Percentiles rank a stretch among this genome's conserved stretches.
Conservation (phyloP, 2,888 invertebrate species). For the Pimpla rufipes region DNA sequence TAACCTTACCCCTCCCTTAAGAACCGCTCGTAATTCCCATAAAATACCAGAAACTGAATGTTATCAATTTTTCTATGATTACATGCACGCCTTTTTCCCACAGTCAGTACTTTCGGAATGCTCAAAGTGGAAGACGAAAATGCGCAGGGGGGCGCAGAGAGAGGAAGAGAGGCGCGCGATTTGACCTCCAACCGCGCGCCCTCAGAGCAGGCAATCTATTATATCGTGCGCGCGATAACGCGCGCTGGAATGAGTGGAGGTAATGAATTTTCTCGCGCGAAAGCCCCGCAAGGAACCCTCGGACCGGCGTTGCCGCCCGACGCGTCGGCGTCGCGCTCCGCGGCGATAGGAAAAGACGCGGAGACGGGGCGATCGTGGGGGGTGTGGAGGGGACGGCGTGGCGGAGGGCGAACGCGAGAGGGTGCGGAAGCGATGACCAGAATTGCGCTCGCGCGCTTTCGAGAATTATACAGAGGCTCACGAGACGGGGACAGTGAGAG, state of each 20-base stretch:
- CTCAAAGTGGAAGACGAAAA: conserved; percentile 19
- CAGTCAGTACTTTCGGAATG: neutral
- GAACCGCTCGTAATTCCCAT: too few relatives aligned
- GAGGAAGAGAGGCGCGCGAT: conserved; percentile 53
- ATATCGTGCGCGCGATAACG: conserved; percentile 78
- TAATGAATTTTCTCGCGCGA: conserved; percentile 80
- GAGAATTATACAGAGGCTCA: conserved; percentile 69
- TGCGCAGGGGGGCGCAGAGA: neutral
- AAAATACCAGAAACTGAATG: too few relatives aligned
- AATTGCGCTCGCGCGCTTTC: conserved; percentile 63
- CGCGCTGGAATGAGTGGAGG: conserved; percentile 79
- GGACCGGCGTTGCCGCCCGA: conserved; percentile 61
- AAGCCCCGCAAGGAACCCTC: conserved; percentile 58
- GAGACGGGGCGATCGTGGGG: conserved; percentile 34
- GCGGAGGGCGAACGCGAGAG: conserved; percentile 63
- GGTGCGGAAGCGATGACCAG: conserved; percentile 74
- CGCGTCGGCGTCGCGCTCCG: conserved; percentile 56
- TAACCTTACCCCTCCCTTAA: too few relatives aligned
- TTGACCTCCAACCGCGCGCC: conserved; percentile 74
- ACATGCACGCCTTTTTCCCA: too few relatives aligned
- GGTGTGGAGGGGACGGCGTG: conserved; percentile 47
- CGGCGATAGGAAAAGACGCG: conserved; percentile 30
- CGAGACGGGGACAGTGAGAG: conserved; percentile 31
- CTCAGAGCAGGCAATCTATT: conserved; percentile 77
- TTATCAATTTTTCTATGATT: too few relatives aligned